Base-by-base conservation (phyloP, 2,113 vertebrate species). In the Ivindomyrus marchei region DNA sequence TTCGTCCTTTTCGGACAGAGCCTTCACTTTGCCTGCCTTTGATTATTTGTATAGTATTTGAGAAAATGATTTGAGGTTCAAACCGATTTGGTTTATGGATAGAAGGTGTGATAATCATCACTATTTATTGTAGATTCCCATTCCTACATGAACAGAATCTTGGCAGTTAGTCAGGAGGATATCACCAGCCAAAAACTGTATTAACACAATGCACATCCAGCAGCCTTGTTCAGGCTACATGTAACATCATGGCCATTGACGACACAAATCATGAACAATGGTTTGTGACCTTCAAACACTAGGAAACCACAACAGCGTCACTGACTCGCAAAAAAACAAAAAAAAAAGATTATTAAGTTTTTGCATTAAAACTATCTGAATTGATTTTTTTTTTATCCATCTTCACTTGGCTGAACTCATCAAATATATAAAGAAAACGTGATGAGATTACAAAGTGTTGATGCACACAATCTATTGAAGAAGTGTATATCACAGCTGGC, bases 1-100 rank as follows among this genome's bases (percentile, higher is more conserved):
- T 56, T 89, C 9, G 1, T 24, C 17, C 1, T 0, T 85, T 47
- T 85, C 10, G 8, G 77, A 85, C 53, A 0, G 52, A 50, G 19
- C 9, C 36, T 36, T 13, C 50, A 45, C 36, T 77, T 31, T 62
- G 27, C 52, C 52, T n/a, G 50, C 17, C 77, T 42, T 58, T 53
- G 49, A 84, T 27, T 24, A n/a, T 77, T 21, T 50, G 1, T 50
- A 84, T 47, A 56, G 89, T 13, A 62, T 46, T 85, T 89, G 89
- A 89, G 52, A 83, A 4, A 47, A 89, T 89, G 27, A 89, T 85
- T 89, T 89, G 49, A 89, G 50, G n/a, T 50, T 85, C 39, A 45
- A 80, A 31, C 80, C 1, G 89, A 85, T 45, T 47, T 62, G 39
- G 13, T 85, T 62, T 62, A 62, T 45, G 24, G 89, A 36, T 47